Percentiles rank a stretch among this genome's conserved stretches.
These are phyloP conservation scores for Montipora sp. DNA, from an alignment of 64 coral and sea anemone genomes.

Conservation along the genomic window DNA sequence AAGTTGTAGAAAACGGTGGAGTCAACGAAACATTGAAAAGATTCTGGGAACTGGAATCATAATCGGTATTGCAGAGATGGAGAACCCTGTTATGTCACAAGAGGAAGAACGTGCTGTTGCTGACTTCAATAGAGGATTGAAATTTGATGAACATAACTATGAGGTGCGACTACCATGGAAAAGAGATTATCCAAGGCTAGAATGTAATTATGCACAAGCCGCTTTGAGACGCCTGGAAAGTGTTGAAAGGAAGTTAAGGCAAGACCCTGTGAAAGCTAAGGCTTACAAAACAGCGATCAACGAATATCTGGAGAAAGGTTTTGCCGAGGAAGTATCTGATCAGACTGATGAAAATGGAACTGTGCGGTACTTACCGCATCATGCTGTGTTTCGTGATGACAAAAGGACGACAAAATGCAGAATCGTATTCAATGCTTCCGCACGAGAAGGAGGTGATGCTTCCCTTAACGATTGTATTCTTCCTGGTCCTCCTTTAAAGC, in stretches of 20 bases:
- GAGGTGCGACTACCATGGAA: constrained; percentile 59
- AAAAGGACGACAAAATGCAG: constrained; percentile 19
- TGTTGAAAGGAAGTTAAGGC: constrained; percentile 38
- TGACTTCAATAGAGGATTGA: neutral
- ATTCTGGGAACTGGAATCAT: no score
- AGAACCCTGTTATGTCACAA: no score
- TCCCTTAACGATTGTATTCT: constrained; percentile 39
- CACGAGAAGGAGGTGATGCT: neutral
- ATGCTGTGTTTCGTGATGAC: constrained; percentile 34
- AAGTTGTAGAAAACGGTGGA: no score
- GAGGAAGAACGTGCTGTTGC: no score
- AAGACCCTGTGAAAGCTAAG: neutral
- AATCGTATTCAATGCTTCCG: constrained; percentile 26
- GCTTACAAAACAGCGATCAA: constrained; percentile 24
- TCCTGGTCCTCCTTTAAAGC: constrained; percentile 54
- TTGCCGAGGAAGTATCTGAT: neutral
- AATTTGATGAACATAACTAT: constrained; percentile 39
- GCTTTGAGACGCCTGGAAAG: constrained; percentile 38
- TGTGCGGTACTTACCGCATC: neutral
- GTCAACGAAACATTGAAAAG: no score
- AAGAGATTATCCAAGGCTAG: neutral
- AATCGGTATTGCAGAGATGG: no score
- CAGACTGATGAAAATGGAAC: neutral
- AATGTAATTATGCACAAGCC: constrained; percentile 22
- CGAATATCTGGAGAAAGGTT: constrained; percentile 34